phyloP scores from a whole-genome alignment of 2,113 vertebrate species.

The Siphamia tubifer region DNA sequence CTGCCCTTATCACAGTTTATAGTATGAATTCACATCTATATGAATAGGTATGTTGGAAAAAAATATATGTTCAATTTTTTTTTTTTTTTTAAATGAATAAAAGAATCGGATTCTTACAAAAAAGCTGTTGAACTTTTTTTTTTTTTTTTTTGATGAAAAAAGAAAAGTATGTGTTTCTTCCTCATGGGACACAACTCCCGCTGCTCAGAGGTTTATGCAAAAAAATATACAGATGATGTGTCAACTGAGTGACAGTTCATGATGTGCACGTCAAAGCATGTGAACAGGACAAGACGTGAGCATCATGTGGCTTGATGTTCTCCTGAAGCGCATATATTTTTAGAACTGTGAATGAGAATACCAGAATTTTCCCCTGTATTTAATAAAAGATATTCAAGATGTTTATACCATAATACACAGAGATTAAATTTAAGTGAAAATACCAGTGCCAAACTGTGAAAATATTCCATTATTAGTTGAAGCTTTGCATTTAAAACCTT shows the following conservation, averaged over 20 bases:
- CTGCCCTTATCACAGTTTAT: background rate
- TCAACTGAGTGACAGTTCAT: conserved; percentile 27
- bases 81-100: background rate
- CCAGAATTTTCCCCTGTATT: too few species aligned
- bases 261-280: background rate
- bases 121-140: background rate
- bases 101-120: background rate
- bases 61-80: conserved; percentile 5
- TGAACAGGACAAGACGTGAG: too few species aligned
- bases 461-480: too few species aligned
- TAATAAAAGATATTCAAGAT: too few species aligned
- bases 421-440: too few species aligned
- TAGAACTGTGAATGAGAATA: too few species aligned
- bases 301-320: too few species aligned
- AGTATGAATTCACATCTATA: background rate
- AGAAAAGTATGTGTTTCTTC: background rate
- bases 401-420: too few species aligned
- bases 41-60: background rate
- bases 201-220: conserved; percentile 16
- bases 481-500: too few species aligned
- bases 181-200: conserved; percentile 27
- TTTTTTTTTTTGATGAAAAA: conserved; percentile 19
- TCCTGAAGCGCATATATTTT: too few species aligned
- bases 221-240: conserved; percentile 6
- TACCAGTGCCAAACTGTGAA: too few species aligned